Evolutionary conservation across 92 coral and sea anemone genomes (phyloP).

Genomic region (Parazoanthus swiftii): DNA sequence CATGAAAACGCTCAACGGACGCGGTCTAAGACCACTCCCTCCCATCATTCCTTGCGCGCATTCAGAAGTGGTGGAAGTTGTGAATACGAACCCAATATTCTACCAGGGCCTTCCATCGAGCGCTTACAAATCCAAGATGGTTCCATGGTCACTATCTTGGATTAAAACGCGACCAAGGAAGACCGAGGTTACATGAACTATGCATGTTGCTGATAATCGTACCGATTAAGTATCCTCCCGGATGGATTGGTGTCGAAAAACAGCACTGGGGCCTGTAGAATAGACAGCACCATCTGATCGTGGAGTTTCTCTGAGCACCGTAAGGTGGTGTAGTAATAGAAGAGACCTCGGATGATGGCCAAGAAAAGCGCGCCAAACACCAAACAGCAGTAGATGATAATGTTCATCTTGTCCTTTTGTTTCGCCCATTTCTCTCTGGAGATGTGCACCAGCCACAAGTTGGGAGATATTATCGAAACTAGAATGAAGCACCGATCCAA

Average conservation of each 20-base stretch:
- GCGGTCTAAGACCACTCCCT: too few species aligned
- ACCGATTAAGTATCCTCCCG: slow-evolving; percentile 81
- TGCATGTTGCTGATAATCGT: neutral
- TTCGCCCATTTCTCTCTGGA: slow-evolving; percentile 88
- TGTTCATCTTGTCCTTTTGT: slow-evolving; percentile 85
- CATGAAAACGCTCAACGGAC: too few species aligned
- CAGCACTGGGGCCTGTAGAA: slow-evolving; percentile 80
- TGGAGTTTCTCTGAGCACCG: slow-evolving; percentile 85
- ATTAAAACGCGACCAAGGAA: neutral
- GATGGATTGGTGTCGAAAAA: slow-evolving; percentile 91
- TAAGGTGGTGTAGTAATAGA: slow-evolving; percentile 77
- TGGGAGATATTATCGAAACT: slow-evolving; percentile 91
- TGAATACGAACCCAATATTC: too few species aligned
- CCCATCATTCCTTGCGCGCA: too few species aligned
- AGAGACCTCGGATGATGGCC: slow-evolving; percentile 76
- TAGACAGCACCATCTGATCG: slow-evolving; percentile 83
- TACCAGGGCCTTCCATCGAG: too few species aligned
- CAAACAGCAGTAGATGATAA: slow-evolving; percentile 77
- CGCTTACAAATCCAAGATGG: too few species aligned
- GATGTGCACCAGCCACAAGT: slow-evolving; percentile 88
- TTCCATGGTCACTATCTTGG: neutral
- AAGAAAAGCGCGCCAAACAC: slow-evolving; percentile 87
- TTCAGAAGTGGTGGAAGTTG: too few species aligned
- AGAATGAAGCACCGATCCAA: neutral
- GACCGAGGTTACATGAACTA: neutral